Evolutionary conservation across 2,113 vertebrate genomes (phyloP), one percentile per base, ranked within the genome.

Genomic region (Scortum barcoo): DNA sequence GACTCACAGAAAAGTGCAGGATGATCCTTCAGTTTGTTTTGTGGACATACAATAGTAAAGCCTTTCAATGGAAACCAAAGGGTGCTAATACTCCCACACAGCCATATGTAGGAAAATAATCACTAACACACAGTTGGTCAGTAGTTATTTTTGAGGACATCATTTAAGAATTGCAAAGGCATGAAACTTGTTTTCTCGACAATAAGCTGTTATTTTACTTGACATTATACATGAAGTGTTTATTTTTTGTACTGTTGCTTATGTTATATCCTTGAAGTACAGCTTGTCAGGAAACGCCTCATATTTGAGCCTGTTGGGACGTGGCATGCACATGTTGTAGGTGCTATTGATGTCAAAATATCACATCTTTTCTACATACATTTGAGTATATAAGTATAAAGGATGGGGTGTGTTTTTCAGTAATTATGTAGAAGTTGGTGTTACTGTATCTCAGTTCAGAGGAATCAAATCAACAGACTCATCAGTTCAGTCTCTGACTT

Each of bases 151-250:
- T 53, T 60, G 2, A 56, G 61, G 26, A 61, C 9, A 11, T 28
- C 28, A 20, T 17, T 61, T 24, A 19, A 46, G 30, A 46, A 46
- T 22, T n/a, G 13, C 19, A 4, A 62, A 33, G 14, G 11, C 19
- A 57, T 60, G 19, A 51, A 57, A 14, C 42, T 26, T 30, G 3
- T 73, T 42, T 54, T 44, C 48, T 67, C 19, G 51, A 71, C 71
- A 88, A 67, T 72, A 58, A 53, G 73, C 50, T 88, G 57, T 65
- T 60, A 38, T 33, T 53, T 78, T 5, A 54, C 77, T 65, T 74
- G 57, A 63, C 69, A 36, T 36, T 42, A 36, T 44, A 72, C 28
- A 54, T 76, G 3, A 78, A 62, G 2, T 65, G 40, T 48, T 7
- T 82, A 56, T 73, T 44, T 26, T 80, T 58, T 69, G 30, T 81